Evolutionary conservation across 2,113 vertebrate species (phyloP), one percentile per base, ranked within the genome.

Genomic region (Upupa epops): DNA sequence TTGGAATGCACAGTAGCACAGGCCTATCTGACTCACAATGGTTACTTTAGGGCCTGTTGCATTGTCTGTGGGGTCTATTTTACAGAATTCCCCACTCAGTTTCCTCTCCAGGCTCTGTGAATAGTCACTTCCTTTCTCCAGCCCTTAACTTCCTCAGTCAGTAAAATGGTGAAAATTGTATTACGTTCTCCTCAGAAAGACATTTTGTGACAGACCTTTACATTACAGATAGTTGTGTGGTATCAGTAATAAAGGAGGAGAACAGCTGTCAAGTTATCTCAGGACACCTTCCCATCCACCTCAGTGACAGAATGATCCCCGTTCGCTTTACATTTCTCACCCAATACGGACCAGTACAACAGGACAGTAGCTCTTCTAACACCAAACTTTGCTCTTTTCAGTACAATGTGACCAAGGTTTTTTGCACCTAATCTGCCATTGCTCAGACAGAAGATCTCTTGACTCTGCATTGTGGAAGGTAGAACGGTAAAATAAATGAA

Each of bases 61-160:
- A 17, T 16, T 72, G 46, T 40, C 66, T 75, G 1, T 48, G 46
- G 6, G 40, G 79, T n/a, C 55, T 51, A 19, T 64, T 74, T 58
- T 4, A 66, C 20, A 88, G 64, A 90, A 60, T 45, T 32, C 61
- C 66, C 69, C 69, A 60, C 72, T 74, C 64, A 32, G 48, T 68
- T 88, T 94, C 83, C 69, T 74, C 69, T 77, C 76, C 17, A 48
- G 52, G 13, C 18, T 66, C 81, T 79, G 55, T 84, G 88, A 94
- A 92, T 60, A 88, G 86, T 65, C 61, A 80, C 49, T 94, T 91
- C 73, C 73, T 59, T 83, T 90, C 76, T 88, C 70, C 40, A 68
- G 76, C 49, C 55, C 25, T 81, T 32, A 74, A 84, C 49, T 90
- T 96, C 78, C 83, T 87, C 59, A 22, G 31, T 46, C 49, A 79